Conservation (phyloP, 1,140 invertebrate species). For the Tetramorium simillimum region DNA sequence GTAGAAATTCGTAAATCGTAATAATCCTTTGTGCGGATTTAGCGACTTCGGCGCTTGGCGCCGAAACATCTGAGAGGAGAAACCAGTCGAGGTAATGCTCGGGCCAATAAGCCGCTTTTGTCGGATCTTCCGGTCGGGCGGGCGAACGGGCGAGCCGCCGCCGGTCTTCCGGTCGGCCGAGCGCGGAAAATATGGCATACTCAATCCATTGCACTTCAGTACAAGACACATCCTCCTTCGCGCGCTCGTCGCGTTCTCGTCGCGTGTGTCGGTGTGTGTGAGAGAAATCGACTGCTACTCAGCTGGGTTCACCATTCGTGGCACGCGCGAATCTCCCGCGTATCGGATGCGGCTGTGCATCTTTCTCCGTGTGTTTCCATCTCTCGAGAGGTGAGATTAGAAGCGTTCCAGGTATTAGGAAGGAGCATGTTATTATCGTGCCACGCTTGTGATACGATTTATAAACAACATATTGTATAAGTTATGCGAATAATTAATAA, state of each 20-base stretch:
- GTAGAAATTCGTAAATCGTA: slow-evolving; percentile 68
- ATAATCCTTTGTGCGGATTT: slow-evolving; percentile 59
- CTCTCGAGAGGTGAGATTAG: neutral
- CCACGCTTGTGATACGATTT: neutral
- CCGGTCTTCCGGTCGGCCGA: slow-evolving; percentile 79
- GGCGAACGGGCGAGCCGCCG: slow-evolving; percentile 36
- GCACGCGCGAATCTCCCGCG: neutral
- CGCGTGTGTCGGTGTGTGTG: slow-evolving; percentile 4
- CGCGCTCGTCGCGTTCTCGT: slow-evolving; percentile 11
- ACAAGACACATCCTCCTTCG: slow-evolving; percentile 63
- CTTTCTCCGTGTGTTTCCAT: neutral
- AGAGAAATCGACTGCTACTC: neutral
- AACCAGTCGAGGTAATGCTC: slow-evolving; percentile 71
- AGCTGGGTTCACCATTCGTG: neutral
- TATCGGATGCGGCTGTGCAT: neutral
- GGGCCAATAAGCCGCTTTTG: slow-evolving; percentile 81
- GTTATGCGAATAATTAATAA: neutral
- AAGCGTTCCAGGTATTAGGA: neutral
- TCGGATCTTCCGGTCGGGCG: slow-evolving; percentile 78
- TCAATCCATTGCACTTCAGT: slow-evolving; percentile 77
- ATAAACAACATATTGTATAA: neutral
- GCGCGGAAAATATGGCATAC: slow-evolving; percentile 81
- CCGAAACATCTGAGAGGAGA: slow-evolving; percentile 65
- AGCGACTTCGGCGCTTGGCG: slow-evolving; percentile 26
- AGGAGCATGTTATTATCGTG: neutral